Evolutionary conservation across 1,140 invertebrate species (phyloP).

Genomic region (Holcopasites calliopsidis): DNA sequence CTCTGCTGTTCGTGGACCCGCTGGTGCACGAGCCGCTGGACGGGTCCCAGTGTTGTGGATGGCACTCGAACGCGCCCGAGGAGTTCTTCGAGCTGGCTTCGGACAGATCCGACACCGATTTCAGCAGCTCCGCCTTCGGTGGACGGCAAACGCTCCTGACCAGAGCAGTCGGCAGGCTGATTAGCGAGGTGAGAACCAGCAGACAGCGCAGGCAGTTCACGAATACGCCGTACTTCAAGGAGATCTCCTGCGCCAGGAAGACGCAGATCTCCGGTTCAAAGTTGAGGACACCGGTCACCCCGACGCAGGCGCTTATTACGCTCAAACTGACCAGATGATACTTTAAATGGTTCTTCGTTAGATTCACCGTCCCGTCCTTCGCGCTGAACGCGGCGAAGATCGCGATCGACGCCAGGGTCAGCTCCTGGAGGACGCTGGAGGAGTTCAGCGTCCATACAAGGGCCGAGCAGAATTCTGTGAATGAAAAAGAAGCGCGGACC

Average conservation of each 20-base stretch:
- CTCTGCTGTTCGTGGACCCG: slow-evolving; percentile 75
- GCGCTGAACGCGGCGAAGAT: slow-evolving; percentile 78
- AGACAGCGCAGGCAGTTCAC: slow-evolving; percentile 77
- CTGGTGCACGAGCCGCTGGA: slow-evolving; percentile 74
- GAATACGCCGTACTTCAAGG: slow-evolving; percentile 79
- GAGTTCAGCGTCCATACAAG: slow-evolving; percentile 80
- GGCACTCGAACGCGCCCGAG: slow-evolving; percentile 72
- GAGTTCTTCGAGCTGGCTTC: slow-evolving; percentile 76
- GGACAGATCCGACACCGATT: slow-evolving; percentile 74
- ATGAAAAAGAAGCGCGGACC: neutral
- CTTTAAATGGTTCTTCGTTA: slow-evolving; percentile 80
- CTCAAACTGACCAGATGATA: slow-evolving; percentile 81
- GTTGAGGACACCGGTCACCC: slow-evolving; percentile 76
- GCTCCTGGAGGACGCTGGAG: slow-evolving; percentile 80
- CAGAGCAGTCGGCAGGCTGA: slow-evolving; percentile 64
- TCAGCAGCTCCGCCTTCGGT: slow-evolving; percentile 72
- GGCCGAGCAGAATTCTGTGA: slow-evolving; percentile 76
- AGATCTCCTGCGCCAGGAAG: slow-evolving; percentile 78
- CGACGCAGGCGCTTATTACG: slow-evolving; percentile 79
- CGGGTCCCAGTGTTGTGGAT: slow-evolving; percentile 73
- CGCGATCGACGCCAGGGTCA: slow-evolving; percentile 80
- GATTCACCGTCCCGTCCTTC: slow-evolving; percentile 66
- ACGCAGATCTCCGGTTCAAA: slow-evolving; percentile 76
- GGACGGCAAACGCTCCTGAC: slow-evolving; percentile 67
- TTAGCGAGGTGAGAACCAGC: slow-evolving; percentile 69